phyloP scores from a whole-genome alignment of 2,113 vertebrate species.

The Cervus canadensis region DNA sequence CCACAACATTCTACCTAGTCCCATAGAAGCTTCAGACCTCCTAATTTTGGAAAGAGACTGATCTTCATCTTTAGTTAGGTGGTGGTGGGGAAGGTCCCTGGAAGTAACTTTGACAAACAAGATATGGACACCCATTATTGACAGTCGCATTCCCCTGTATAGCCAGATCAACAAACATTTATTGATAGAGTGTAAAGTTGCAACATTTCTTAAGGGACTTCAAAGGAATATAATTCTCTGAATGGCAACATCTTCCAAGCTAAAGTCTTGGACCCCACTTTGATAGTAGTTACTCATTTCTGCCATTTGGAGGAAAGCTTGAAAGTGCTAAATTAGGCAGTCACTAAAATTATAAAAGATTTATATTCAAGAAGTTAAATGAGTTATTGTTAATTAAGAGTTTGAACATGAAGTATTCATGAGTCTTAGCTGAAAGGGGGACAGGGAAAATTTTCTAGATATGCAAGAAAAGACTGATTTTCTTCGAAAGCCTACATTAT shows the following conservation, averaged over 20 bases:
- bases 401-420: not conserved
- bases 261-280: not conserved
- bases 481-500: not conserved
- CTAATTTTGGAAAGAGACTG: accelerated
- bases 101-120: not conserved
- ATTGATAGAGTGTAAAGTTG: not conserved
- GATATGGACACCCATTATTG: not conserved
- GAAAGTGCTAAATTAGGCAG: not conserved
- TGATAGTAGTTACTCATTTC: not conserved
- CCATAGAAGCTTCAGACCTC: not conserved
- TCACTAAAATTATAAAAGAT: not conserved
- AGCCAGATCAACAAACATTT: not conserved
- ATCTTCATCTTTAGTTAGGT: not conserved
- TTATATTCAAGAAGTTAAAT: not conserved
- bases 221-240: not conserved
- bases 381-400: not conserved
- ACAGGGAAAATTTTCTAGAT: not conserved
- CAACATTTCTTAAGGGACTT: not conserved
- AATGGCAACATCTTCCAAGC: not conserved
- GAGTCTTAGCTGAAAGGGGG: not conserved
- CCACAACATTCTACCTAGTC: not conserved
- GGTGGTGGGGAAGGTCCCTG: accelerated
- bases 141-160: not conserved
- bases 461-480: not conserved
- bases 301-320: not conserved